Conservation (phyloP, 2,113 vertebrate species). For the Ictidomys tridecemlineatus region DNA sequence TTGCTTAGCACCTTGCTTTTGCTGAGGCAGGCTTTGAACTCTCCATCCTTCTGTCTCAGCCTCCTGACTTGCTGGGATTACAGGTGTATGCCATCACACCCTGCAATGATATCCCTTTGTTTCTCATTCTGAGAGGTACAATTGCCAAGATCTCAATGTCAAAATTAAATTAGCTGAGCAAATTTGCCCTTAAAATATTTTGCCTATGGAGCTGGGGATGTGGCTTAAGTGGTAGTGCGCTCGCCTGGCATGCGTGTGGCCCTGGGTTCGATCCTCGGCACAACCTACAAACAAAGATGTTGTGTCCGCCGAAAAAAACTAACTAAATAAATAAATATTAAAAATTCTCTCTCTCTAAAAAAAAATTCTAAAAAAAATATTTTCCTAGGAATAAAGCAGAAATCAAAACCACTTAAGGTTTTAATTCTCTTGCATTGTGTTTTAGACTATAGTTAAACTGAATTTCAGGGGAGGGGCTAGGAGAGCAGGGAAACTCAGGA, state of each 20-base stretch:
- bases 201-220: background rate
- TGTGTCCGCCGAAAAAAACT: too few species aligned
- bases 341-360: too few species aligned
- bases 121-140: background rate
- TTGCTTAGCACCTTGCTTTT: too few species aligned
- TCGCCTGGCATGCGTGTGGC: too few species aligned
- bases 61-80: too few species aligned
- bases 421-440: background rate
- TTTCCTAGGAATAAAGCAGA: background rate
- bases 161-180: slow-evolving; percentile 36
- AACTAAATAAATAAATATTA: too few species aligned
- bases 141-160: background rate
- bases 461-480: background rate
- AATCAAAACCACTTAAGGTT: slow-evolving; percentile 13
- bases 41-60: too few species aligned
- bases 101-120: background rate
- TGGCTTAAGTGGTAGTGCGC: too few species aligned
- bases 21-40: too few species aligned
- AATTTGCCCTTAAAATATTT: slow-evolving; percentile 43
- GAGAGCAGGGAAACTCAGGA: background rate
- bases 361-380: background rate
- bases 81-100: too few species aligned
- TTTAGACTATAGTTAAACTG: background rate
- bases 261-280: too few species aligned
- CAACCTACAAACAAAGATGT: too few species aligned